Evolutionary conservation across 2,113 vertebrate species (phyloP), one percentile per base, ranked within the genome.

Genomic region (Callospermophilus lateralis): DNA sequence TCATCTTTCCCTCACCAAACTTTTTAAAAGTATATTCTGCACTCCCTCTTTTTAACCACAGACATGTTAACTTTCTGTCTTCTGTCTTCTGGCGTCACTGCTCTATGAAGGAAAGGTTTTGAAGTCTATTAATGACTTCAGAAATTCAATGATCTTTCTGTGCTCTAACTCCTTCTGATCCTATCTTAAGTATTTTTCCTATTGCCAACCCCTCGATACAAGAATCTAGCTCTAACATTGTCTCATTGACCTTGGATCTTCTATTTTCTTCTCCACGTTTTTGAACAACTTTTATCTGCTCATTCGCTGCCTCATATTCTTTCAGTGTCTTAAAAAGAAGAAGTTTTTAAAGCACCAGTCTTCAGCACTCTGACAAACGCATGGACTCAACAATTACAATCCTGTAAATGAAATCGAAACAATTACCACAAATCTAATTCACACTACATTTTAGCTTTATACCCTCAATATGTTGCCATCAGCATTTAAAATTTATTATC

Each of bases 91-190:
- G 45, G 8, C 30, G 81, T 93, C 42, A 72, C 94, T 76, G 48
- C 30, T 87, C 45, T 30, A 39, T 30, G 26, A 45, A 72, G 87
- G 94, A 37, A 80, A 58, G 61, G 51, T 73, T 67, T 90, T 89
- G 68, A 97, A 94, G 53, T 90, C 68, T 78, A 83, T 81, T n/a
- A 37, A 72, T 77, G 96, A 94, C 81, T 95, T 97, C 68, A 77
- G 70, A 94, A 97, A 95, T 76, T 22, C 76, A 90, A 22, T n/a
- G 30, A 48, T 84, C 61, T 78, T 68, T 34, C 88, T 95, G 28
- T 78, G 70, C 74, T n/a, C 4, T 93, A 76, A 81, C 53, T 89
- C 37, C 26, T 93, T 42, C 70, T 76, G 55, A 84, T 93, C 8
- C 1, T 37, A 37, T 93, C 85, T 84, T 89, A 90, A 80, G 65